Base-by-base conservation (phyloP, 1,140 invertebrate species). In the Lordiphosa clarofinis region DNA sequence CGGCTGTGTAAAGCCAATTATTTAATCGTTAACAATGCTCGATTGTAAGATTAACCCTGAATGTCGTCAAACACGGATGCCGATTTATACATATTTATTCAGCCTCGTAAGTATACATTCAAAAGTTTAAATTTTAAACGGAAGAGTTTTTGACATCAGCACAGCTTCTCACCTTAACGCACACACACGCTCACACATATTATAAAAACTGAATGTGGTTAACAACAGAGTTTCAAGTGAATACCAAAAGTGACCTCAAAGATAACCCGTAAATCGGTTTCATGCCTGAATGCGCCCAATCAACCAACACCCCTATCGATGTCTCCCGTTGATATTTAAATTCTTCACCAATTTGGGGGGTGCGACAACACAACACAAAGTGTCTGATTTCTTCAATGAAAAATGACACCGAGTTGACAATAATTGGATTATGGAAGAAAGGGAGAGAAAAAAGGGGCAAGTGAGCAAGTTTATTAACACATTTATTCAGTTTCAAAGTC, bases 341-440 rank as follows among this genome's bases (percentile, higher is more conserved):
- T 28, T 28, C 24, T 28, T 8, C 37, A n/a, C 6, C 31, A 3
- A 10, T 24, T 8, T 8, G n/a, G 38, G 24, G 24, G 24, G 24
- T 28, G 24, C 24, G 3, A 7, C 24, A 28, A 6, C 24, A 33
- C 11, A 44, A 39, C 21, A 21, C 21, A 21, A 56, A 15, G 56
- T 73, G 49, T 65, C 48, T 35, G 43, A 56, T 68, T 68, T 68
- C 63, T 28, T 38, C 63, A 81, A 74, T 70, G 65, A 84, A 84
- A 76, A 65, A 38, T 76, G 72, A 73, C 75, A 81, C 75, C 61
- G 52, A 71, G 56, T 57, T 63, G 61, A 71, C 67, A 82, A 47
- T 72, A 82, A 82, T 81, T 74, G 61, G 74, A 73, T 81, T 79
- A 79, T 79, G 56, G 6, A 1, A 21, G 21, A 21, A 4, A 21